Conservation (phyloP, 1,140 invertebrate species). For the Adelges cooleyi region DNA sequence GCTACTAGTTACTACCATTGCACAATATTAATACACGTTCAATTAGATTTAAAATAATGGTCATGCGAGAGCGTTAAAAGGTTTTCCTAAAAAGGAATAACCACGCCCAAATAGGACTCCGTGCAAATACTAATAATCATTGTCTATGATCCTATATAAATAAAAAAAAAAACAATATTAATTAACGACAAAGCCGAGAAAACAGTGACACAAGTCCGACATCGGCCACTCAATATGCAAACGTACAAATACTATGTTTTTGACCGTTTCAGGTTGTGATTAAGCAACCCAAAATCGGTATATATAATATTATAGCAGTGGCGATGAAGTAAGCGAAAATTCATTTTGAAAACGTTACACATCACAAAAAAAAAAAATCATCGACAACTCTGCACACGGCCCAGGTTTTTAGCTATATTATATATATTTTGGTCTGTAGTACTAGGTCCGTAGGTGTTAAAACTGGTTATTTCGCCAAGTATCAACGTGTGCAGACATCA, state of each 20-base stretch:
- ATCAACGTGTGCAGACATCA: background rate
- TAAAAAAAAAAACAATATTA: background rate
- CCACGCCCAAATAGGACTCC: background rate
- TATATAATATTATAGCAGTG: background rate
- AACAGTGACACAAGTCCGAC: background rate
- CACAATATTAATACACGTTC: background rate
- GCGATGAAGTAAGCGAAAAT: background rate
- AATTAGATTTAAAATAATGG: background rate
- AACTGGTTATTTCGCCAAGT: constrained; percentile 23
- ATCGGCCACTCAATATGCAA: background rate
- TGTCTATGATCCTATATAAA: no score
- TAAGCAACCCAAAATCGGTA: background rate
- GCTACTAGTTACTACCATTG: background rate
- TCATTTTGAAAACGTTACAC: background rate
- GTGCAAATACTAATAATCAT: no score
- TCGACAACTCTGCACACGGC: background rate
- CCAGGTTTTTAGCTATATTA: no score
- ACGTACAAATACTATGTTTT: background rate
- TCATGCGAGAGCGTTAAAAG: background rate
- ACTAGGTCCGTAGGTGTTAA: constrained; percentile 12
- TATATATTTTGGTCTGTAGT: background rate
- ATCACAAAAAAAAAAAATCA: background rate
- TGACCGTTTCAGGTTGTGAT: background rate
- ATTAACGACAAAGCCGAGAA: background rate
- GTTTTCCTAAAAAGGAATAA: constrained; percentile 7